phyloP scores from a whole-genome alignment of 2,797 vertebrate genomes.

The Crenuchus spilurus region DNA sequence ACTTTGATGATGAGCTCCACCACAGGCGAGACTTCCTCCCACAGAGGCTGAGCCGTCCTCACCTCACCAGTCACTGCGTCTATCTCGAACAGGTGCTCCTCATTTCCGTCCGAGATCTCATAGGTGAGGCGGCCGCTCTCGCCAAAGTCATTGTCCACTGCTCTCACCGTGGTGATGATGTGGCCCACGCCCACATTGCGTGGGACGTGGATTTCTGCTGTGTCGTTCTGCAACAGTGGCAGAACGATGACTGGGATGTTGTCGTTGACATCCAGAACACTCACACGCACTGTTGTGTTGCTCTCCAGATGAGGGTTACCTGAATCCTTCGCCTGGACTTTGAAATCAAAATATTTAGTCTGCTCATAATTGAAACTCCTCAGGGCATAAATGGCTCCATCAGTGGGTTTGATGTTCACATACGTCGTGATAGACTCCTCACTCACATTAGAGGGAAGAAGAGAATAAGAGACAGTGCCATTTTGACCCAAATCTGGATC shows the following conservation, averaged over 20 bases:
- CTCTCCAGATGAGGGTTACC: conserved; percentile 95
- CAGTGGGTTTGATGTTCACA: conserved; percentile 96
- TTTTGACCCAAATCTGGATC: conserved; percentile 97
- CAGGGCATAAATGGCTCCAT: conserved; percentile 96
- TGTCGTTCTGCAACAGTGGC: conserved; percentile 93
- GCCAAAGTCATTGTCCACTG: conserved; percentile 95
- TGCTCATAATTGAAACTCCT: conserved; percentile 98
- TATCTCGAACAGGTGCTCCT: conserved; percentile 96
- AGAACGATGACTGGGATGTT: conserved; percentile 95
- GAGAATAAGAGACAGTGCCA: conserved; percentile 95
- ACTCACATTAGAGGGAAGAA: conserved; percentile 93
- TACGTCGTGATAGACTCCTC: conserved; percentile 98
- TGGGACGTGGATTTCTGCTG: conserved; percentile 94
- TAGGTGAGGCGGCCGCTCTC: conserved; percentile 98
- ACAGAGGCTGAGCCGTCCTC: conserved; percentile 91
- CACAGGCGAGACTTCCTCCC: conserved; percentile 91
- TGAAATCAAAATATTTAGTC: conserved; percentile 97
- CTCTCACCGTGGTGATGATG: conserved; percentile 91
- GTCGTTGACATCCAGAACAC: conserved; percentile 94
- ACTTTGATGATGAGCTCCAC: conserved; percentile 96
- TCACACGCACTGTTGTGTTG: conserved; percentile 93
- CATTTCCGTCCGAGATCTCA: conserved; percentile 96
- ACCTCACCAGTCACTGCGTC: conserved; percentile 93
- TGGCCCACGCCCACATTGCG: conserved; percentile 96
- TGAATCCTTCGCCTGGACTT: conserved; percentile 93